Conservation (phyloP, 2,888 invertebrate genomes). For the Stenoptilia bipunctidactyla region DNA sequence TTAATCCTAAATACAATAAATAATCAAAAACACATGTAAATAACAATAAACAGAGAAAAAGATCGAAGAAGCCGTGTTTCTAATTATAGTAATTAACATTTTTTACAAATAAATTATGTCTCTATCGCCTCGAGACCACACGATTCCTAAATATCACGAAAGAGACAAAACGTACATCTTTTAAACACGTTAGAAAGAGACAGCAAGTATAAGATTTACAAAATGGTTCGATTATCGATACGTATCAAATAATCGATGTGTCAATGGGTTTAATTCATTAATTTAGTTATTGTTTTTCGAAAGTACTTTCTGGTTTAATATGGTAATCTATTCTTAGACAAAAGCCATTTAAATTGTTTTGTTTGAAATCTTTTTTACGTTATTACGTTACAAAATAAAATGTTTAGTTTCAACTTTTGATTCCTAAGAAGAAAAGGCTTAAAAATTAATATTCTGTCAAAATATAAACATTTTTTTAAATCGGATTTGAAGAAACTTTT, state of each 20-base stretch:
- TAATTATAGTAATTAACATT: slow-evolving; percentile 60
- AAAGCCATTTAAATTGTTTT: too few relatives aligned
- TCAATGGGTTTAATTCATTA: slow-evolving; percentile 19
- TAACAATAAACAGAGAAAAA: slow-evolving; percentile 33
- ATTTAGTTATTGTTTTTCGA: slow-evolving; percentile 20
- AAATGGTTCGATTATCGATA: slow-evolving; percentile 33
- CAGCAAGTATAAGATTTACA: slow-evolving; percentile 11
- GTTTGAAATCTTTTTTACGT: too few relatives aligned
- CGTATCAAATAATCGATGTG: slow-evolving; percentile 44
- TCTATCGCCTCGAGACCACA: slow-evolving; percentile 47
- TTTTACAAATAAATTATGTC: slow-evolving; percentile 54
- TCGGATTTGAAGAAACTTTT: too few relatives aligned
- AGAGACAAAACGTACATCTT: slow-evolving; percentile 22
- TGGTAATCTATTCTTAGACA: too few relatives aligned
- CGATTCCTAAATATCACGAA: slow-evolving; percentile 16
- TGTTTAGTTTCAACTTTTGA: too few relatives aligned
- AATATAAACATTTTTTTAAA: too few relatives aligned
- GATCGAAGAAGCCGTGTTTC: slow-evolving; percentile 36
- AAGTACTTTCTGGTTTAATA: too few relatives aligned
- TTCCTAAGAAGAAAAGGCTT: too few relatives aligned
- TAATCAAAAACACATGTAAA: slow-evolving; percentile 35
- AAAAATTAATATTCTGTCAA: too few relatives aligned
- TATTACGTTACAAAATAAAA: too few relatives aligned
- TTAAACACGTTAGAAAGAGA: slow-evolving; percentile 21
- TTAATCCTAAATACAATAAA: slow-evolving; percentile 27